phyloP scores from a whole-genome alignment of 2,797 vertebrate species.

The Loris lydekkerianus region DNA sequence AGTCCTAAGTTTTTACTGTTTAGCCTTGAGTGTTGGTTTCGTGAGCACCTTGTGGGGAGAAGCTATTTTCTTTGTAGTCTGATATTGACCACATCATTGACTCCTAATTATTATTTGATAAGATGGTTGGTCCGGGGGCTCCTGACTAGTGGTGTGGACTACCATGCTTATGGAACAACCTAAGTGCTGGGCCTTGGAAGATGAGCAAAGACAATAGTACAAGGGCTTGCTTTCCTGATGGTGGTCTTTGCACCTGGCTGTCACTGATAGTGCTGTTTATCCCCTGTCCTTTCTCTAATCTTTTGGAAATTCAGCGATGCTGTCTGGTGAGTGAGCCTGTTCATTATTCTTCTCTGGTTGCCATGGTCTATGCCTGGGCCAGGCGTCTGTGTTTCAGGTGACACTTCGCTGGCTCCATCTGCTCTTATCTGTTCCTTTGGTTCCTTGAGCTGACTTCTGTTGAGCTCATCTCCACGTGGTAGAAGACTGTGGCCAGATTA shows the following conservation, averaged over 20 bases:
- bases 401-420: neutral
- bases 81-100: neutral
- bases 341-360: neutral
- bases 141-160: neutral
- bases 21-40: neutral
- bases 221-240: neutral
- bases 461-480: neutral
- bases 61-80: neutral
- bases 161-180: neutral
- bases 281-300: neutral
- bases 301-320: neutral
- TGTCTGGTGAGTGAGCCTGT: neutral
- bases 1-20: neutral
- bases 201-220: neutral
- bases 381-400: accelerated
- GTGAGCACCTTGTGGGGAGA: neutral
- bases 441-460: neutral
- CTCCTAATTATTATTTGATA: neutral
- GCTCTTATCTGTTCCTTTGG: neutral
- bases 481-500: neutral
- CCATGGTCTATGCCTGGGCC: too few species aligned
- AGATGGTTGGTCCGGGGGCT: neutral
- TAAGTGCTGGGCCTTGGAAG: neutral
- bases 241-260: too few species aligned
- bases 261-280: neutral